Percentiles rank a stretch among this genome's conserved stretches.
Conservation (phyloP, 2,113 vertebrate species). For the Puma concolor region DNA sequence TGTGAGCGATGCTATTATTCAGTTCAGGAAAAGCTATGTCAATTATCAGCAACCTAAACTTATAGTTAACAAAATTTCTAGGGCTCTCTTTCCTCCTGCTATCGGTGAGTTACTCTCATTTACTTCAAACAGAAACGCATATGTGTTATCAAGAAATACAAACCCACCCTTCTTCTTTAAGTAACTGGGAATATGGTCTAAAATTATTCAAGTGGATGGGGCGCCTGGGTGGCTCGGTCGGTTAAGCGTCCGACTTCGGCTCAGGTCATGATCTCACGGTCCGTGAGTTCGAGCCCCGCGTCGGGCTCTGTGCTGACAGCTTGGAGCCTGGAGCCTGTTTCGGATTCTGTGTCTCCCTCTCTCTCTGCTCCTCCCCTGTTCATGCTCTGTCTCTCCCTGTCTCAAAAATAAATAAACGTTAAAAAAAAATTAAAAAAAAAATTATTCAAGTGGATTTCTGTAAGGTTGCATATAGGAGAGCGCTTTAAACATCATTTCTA, state of each 20-base stretch:
- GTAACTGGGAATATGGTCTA: conserved; percentile 24
- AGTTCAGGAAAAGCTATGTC: conserved; percentile 23
- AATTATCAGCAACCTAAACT: conserved; percentile 29
- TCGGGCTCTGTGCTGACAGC: no score
- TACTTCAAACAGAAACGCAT: conserved; percentile 14
- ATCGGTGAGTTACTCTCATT: background rate
- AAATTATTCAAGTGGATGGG: conserved; percentile 60
- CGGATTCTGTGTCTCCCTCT: no score
- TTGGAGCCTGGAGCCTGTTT: no score
- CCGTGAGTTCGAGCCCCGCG: no score
- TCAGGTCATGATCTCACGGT: no score
- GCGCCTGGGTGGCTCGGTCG: no score
- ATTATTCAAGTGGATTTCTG: conserved; percentile 63
- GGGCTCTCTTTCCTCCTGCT: background rate
- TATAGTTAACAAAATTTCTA: background rate
- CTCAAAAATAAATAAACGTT: no score
- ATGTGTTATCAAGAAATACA: conserved; percentile 33
- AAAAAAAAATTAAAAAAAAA: background rate
- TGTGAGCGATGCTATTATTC: background rate
- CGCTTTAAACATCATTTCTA: conserved; percentile 27
- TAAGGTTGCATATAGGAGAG: background rate
- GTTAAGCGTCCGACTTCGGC: no score
- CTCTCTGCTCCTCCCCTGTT: no score
- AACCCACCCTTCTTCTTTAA: background rate
- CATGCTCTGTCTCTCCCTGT: no score